phyloP scores from a whole-genome alignment of 2,888 invertebrate species.

The Thyatira batis region DNA sequence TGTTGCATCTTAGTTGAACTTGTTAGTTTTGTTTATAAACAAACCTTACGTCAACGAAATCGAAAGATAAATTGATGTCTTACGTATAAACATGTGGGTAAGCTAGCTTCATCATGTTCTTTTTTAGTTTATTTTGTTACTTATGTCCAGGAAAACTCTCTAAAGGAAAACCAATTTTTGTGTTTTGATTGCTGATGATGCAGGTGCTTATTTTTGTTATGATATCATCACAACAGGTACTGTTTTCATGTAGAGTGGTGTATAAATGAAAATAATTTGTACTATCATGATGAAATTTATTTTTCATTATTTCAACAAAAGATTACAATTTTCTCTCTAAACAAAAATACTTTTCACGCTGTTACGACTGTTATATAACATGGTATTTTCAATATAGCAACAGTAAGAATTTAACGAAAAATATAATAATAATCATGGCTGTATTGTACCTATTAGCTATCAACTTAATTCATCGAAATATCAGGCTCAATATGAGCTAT shows the following conservation, averaged over 20 bases:
- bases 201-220: neutral
- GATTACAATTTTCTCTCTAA: slow-evolving; percentile 64
- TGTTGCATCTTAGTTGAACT: neutral
- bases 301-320: slow-evolving; percentile 72
- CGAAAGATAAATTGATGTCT: neutral
- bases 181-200: neutral
- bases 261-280: slow-evolving; percentile 47
- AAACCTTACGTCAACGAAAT: neutral
- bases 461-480: slow-evolving; percentile 70
- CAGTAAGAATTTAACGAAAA: slow-evolving; percentile 62
- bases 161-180: neutral
- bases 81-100: too few relatives aligned
- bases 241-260: slow-evolving; percentile 6
- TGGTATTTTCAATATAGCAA: slow-evolving; percentile 53
- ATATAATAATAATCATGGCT: slow-evolving; percentile 62
- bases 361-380: slow-evolving; percentile 64
- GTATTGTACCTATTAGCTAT: slow-evolving; percentile 69
- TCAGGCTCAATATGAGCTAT: slow-evolving; percentile 81
- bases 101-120: too few relatives aligned
- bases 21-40: neutral
- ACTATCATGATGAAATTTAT: slow-evolving; percentile 74
- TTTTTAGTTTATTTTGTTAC: too few relatives aligned
- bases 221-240: too few relatives aligned
- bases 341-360: slow-evolving; percentile 59
- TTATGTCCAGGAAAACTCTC: neutral